Evolutionary conservation across 2,888 invertebrate genomes (phyloP).

Genomic region (Pristionchus arcanus): DNA sequence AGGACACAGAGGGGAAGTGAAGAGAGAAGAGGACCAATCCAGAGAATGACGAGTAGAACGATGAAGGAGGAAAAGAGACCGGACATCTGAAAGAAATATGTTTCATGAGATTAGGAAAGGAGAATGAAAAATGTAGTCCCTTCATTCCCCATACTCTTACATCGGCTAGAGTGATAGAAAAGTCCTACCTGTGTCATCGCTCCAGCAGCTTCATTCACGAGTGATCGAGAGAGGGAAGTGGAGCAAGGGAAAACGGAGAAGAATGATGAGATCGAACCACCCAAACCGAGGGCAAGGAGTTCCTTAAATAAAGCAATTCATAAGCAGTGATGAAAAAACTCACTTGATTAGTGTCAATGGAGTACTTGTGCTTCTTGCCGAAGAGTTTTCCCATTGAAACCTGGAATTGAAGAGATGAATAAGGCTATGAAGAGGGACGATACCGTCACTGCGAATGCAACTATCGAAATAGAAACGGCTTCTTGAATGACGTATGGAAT

Average conservation of each 20-base stretch:
- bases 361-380: slow-evolving; percentile 81
- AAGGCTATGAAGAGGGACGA: not conserved
- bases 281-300: slow-evolving; percentile 79
- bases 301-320: slow-evolving; percentile 60
- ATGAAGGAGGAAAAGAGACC: slow-evolving; percentile 88
- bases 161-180: no score
- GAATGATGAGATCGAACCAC: slow-evolving; percentile 85
- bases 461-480: slow-evolving; percentile 80
- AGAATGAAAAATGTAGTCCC: not conserved
- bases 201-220: slow-evolving; percentile 68
- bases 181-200: slow-evolving; percentile 61
- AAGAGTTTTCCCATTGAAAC: slow-evolving; percentile 81
- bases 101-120: no score
- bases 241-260: slow-evolving; percentile 76
- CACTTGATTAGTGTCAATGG: slow-evolving; percentile 81
- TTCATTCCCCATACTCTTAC: no score
- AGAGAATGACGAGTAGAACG: slow-evolving; percentile 88
- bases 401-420: not conserved
- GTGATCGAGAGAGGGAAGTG: slow-evolving; percentile 66
- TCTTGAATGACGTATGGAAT: slow-evolving; percentile 81
- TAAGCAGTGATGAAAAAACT: not conserved
- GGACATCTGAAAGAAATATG: slow-evolving; percentile 82
- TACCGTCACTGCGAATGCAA: slow-evolving; percentile 82
- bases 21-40: slow-evolving; percentile 91
- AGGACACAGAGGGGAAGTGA: slow-evolving; percentile 84